Evolutionary conservation across 2,113 vertebrate species (phyloP).

Genomic region (Microtus montanus): DNA sequence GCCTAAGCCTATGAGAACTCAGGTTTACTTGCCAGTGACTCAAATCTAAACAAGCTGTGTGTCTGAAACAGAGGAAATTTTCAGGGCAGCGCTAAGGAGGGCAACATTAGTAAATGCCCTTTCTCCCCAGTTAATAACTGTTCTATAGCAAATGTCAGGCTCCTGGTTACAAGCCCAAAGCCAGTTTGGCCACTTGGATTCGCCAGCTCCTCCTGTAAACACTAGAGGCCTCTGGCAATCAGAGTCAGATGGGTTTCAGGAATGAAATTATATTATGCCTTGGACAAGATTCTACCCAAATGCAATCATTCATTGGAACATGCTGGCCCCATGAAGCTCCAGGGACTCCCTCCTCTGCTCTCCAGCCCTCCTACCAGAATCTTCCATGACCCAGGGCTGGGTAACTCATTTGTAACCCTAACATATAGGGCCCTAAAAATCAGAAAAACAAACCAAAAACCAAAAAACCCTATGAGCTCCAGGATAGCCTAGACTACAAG

Average conservation of each 20-base stretch:
- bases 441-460: neutral
- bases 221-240: neutral
- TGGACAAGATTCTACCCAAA: neutral
- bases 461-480: neutral
- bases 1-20: neutral
- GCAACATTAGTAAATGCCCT: conserved; percentile 8
- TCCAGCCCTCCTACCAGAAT: neutral
- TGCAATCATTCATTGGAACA: neutral
- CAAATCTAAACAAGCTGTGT: neutral
- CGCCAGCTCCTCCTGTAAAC: neutral
- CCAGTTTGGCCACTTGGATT: neutral
- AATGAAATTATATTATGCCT: neutral
- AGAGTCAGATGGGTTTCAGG: neutral
- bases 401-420: neutral
- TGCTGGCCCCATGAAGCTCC: neutral
- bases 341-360: neutral
- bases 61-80: neutral
- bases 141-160: conserved; percentile 46
- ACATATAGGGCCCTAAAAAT: neutral
- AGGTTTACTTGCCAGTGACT: neutral
- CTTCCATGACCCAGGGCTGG: neutral
- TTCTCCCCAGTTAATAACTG: conserved; percentile 18
- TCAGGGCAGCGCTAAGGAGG: neutral
- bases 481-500: neutral
- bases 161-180: neutral